Conservation (phyloP, 2,113 vertebrate species). For the Entelurus aequoreus region DNA sequence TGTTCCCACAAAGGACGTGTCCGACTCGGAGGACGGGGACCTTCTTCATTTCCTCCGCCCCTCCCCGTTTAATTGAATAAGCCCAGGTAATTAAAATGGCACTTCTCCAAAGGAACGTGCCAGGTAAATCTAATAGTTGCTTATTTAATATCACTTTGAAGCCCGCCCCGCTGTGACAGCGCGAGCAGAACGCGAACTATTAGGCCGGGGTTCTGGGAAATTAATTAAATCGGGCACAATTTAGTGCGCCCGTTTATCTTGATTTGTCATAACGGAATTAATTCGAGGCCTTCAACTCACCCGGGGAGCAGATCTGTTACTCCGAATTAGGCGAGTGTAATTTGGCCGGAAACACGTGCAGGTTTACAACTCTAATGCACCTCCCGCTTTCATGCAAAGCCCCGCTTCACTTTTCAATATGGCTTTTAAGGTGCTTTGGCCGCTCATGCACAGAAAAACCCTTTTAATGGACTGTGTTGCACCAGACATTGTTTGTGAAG, state of each 20-base stretch:
- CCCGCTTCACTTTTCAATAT: conserved; percentile 94
- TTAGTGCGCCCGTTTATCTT: conserved; percentile 99
- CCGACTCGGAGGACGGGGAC: conserved; percentile 39
- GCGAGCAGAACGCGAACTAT: conserved; percentile 96
- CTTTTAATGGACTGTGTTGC: conserved; percentile 93
- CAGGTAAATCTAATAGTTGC: conserved; percentile 99
- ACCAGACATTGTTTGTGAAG: conserved; percentile 75
- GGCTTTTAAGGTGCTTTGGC: conserved; percentile 96
- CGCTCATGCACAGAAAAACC: conserved; percentile 88
- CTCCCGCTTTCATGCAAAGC: conserved; percentile 91
- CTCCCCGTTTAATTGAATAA: conserved; percentile 91
- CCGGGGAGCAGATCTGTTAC: conserved; percentile 99
- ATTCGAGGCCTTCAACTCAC: conserved; percentile 99
- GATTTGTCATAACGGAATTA: conserved; percentile 99
- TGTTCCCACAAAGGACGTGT: not conserved
- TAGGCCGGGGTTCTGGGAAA: conserved; percentile 95
- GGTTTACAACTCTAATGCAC: conserved; percentile 79
- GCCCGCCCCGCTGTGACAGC: conserved; percentile 97
- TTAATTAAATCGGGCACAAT: conserved; percentile 99
- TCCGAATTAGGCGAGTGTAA: conserved; percentile 99
- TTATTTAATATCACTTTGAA: conserved; percentile 99
- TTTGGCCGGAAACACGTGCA: conserved; percentile 80
- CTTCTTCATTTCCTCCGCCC: conserved; percentile 77
- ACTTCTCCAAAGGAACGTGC: conserved; percentile 99
- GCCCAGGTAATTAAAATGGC: conserved; percentile 99